phyloP scores from a whole-genome alignment of 2,888 invertebrate genomes.

The Lepidocyrtoides sp. region DNA sequence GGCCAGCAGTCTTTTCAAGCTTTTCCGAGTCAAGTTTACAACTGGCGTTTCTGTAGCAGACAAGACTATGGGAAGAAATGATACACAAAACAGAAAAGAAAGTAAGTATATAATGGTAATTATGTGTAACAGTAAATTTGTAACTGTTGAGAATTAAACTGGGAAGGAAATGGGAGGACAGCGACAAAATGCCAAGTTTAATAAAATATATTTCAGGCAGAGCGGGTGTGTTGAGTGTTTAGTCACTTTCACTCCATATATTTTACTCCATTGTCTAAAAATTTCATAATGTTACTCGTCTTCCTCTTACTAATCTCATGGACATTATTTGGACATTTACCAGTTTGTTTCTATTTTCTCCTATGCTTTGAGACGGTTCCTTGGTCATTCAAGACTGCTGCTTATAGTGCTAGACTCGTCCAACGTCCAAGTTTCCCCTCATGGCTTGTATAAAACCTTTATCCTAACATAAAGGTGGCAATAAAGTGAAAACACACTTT shows the following conservation, averaged over 20 bases:
- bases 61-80: not conserved
- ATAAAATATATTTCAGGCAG: conserved; percentile 5
- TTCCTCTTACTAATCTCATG: not conserved
- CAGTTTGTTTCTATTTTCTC: too few species aligned
- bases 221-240: conserved; percentile 1
- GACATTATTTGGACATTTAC: not conserved
- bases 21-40: not conserved
- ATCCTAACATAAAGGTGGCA: too few species aligned
- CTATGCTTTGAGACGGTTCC: too few species aligned
- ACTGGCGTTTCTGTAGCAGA: not conserved
- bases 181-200: conserved; percentile 21
- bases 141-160: conserved; percentile 34
- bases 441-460: not conserved
- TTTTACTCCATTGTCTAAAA: not conserved
- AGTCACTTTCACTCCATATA: not conserved
- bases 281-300: not conserved
- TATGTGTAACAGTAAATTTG: not conserved
- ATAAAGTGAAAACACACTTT: conserved; percentile 31
- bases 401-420: too few species aligned
- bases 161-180: not conserved
- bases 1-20: not conserved
- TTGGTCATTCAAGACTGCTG: too few species aligned
- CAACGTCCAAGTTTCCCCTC: too few species aligned
- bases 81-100: not conserved
- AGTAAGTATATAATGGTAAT: not conserved